phyloP scores from a whole-genome alignment of 2,888 invertebrate species.

The Chelonus formosanus region DNA sequence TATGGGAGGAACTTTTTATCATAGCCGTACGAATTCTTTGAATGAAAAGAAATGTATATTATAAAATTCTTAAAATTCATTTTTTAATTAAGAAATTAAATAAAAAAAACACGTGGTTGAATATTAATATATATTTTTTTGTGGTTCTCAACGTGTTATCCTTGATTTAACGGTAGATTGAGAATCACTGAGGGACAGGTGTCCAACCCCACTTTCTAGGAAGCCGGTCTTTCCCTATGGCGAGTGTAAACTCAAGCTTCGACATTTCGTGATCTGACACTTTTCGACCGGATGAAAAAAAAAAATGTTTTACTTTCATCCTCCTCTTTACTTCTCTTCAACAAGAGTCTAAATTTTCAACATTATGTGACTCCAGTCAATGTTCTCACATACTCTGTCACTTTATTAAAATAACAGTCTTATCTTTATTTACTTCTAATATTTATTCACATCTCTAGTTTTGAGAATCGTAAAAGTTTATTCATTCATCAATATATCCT shows the following conservation, averaged over 20 bases:
- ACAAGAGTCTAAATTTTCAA: too few relatives aligned
- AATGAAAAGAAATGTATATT: too few relatives aligned
- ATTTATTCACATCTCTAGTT: background rate
- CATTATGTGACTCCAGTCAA: too few relatives aligned
- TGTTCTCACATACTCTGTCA: too few relatives aligned
- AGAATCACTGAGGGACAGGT: slow-evolving; percentile 62
- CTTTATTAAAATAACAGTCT: background rate
- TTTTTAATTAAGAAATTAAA: slow-evolving; percentile 36
- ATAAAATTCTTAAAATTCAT: background rate
- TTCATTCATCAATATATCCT: slow-evolving; percentile 1
- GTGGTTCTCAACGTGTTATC: slow-evolving; percentile 37
- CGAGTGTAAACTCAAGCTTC: slow-evolving; percentile 37
- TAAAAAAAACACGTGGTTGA: slow-evolving; percentile 1
- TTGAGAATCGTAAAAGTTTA: slow-evolving; percentile 1
- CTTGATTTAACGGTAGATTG: slow-evolving; percentile 41
- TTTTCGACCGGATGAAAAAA: slow-evolving; percentile 31
- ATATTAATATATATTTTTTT: background rate
- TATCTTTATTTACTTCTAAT: too few relatives aligned
- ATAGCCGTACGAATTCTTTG: too few relatives aligned
- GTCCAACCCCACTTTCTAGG: slow-evolving; percentile 63
- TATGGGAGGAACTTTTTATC: too few relatives aligned
- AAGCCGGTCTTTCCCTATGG: slow-evolving; percentile 54
- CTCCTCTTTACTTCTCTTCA: background rate
- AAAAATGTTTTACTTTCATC: slow-evolving; percentile 5
- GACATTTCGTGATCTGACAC: slow-evolving; percentile 24